phyloP scores from a whole-genome alignment of 2,888 invertebrate species.

The Lepetodrilus schrolli region DNA sequence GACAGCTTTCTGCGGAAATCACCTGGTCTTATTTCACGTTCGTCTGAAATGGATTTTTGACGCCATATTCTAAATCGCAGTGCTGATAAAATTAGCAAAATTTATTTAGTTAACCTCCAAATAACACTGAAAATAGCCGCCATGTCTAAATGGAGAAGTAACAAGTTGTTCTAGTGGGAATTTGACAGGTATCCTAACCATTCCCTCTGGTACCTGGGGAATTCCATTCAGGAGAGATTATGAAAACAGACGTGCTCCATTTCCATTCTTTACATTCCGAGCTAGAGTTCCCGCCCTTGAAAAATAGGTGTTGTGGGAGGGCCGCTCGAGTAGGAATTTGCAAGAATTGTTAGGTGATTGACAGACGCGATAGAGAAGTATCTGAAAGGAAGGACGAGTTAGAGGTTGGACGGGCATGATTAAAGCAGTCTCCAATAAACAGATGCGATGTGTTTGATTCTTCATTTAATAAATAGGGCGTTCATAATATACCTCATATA shows the following conservation, averaged over 20 bases:
- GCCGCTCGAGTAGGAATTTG: not conserved
- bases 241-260: constrained; percentile 9
- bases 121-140: not conserved
- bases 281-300: not conserved
- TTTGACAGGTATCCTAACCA: not conserved
- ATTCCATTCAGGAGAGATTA: constrained; percentile 19
- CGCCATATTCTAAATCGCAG: not conserved
- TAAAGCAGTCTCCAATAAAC: too few relatives aligned
- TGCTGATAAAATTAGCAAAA: constrained; percentile 20
- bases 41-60: not conserved
- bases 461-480: too few relatives aligned
- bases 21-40: not conserved
- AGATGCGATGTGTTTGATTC: too few relatives aligned
- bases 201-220: not conserved
- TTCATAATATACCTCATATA: too few relatives aligned
- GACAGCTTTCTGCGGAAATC: not conserved
- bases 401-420: too few relatives aligned
- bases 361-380: not conserved
- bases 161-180: not conserved
- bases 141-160: not conserved
- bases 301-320: not conserved
- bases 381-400: too few relatives aligned
- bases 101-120: not conserved
- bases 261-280: not conserved
- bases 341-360: not conserved